These are phyloP conservation scores for Sterrhoptilus dennistouni DNA, from an alignment of 2,113 vertebrate genomes.

Conservation along the genomic window DNA sequence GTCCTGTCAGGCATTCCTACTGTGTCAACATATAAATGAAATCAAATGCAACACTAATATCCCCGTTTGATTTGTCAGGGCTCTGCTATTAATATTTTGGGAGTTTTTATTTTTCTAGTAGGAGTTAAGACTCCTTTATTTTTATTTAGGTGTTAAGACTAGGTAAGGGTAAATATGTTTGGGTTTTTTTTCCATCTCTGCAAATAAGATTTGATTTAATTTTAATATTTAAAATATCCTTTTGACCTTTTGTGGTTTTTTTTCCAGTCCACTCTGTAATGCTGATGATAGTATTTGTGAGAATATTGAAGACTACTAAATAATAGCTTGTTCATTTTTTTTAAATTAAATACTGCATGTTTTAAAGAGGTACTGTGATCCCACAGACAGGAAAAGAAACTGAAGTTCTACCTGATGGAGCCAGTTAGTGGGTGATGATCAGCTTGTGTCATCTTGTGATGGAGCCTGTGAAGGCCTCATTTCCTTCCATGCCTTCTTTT, in stretches of 20 bases:
- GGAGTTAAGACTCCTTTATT: background rate
- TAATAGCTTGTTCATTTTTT: background rate
- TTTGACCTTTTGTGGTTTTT: accelerated
- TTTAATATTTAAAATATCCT: background rate
- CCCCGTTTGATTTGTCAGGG: background rate
- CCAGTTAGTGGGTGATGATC: accelerated
- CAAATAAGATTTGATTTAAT: background rate
- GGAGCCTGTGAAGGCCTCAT: background rate
- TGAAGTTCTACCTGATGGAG: background rate
- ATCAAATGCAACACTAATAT: background rate
- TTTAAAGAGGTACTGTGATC: background rate
- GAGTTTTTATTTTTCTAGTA: background rate
- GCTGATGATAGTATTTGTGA: background rate
- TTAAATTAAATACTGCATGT: background rate
- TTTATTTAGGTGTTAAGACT: background rate
- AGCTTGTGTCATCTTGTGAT: background rate
- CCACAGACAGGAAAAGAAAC: background rate
- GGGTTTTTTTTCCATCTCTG: background rate
- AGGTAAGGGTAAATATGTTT: background rate
- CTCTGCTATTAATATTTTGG: background rate
- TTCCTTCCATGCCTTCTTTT: background rate
- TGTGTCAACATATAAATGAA: background rate
- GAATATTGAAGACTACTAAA: background rate
- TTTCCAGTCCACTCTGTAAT: background rate
- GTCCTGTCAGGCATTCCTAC: background rate